Conservation (phyloP, 2,888 invertebrate species). For the Aspidiotus rigidus region DNA sequence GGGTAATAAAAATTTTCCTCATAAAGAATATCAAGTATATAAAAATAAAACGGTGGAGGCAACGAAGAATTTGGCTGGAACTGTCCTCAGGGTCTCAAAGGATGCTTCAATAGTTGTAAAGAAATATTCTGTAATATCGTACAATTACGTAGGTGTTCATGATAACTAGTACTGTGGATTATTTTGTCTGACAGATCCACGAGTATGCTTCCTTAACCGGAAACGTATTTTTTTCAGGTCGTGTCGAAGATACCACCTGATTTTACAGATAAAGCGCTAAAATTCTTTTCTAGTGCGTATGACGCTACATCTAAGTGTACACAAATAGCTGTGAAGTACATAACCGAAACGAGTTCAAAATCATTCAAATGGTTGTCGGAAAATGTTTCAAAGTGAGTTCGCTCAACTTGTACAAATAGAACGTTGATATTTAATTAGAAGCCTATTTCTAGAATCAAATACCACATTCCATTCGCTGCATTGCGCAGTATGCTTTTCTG, state of each 20-base stretch:
- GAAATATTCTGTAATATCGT: not conserved
- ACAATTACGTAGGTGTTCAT: slow-evolving; percentile 15
- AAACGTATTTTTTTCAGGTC: not conserved
- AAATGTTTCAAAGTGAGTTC: slow-evolving; percentile 20
- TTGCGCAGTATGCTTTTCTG: no score
- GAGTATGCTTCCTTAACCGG: not conserved
- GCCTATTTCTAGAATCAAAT: no score
- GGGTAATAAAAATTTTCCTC: slow-evolving; percentile 25
- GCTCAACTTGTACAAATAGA: not conserved
- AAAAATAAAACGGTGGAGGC: slow-evolving; percentile 25
- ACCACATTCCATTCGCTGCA: no score
- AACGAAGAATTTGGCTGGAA: not conserved
- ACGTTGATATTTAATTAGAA: no score
- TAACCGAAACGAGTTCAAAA: slow-evolving; percentile 2
- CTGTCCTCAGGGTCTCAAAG: not conserved
- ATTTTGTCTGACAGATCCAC: not conserved
- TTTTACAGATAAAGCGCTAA: slow-evolving; percentile 12
- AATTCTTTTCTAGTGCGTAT: slow-evolving; percentile 10
- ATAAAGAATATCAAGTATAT: slow-evolving; percentile 15
- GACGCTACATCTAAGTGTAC: not conserved
- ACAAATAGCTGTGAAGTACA: not conserved
- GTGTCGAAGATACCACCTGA: slow-evolving; percentile 9
- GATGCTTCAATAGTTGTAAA: not conserved
- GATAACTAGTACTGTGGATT: not conserved
- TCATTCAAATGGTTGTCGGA: slow-evolving; percentile 14